Evolutionary conservation across 1,140 invertebrate species (phyloP), one percentile per base, ranked within the genome.

Genomic region (Cyclargus thomasi): DNA sequence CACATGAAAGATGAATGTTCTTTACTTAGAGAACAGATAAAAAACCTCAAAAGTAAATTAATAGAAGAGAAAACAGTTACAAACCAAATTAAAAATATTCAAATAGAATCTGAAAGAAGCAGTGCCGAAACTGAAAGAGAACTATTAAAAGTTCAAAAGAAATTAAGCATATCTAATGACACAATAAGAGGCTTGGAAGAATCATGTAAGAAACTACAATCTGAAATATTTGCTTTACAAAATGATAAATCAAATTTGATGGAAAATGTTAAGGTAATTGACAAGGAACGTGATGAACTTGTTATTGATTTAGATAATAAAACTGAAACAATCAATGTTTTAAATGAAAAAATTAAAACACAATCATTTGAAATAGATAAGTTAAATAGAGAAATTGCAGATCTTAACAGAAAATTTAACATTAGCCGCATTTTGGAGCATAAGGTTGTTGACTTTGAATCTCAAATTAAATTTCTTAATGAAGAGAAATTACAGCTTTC

Each of bases 71-170:
- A 91, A 76, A 88, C 90, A 62, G 70, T 90, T 68, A 75, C 88
- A 64, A 91, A 75, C 81, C 90, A 91, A 83, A 87, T 91, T 67
- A 94, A 93, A 80, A 91, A 92, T 55, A 82, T 93, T 47, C 92
- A 94, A 78, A 85, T 93, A 72, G 92, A 94, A 88, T 93, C 92
- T 47, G 93, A 94, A 82, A 91, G 92, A 77, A 92, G 92, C 21
- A 88, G 92, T 62, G 85, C 85, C 70, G 92, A 93, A 74, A 80
- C 91, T 35, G 93, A 93, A 79, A 88, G 88, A 77, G 91, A 93
- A 83, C 78, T 93, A 47, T 81, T 90, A 67, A 85, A 90, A 64
- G 75, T 86, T 36, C 92, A 93, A 77, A 90, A 90, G 39, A 93
- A 94, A 81, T 73, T 94, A 14, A 90, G 85, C 69, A 80, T 90